Base-by-base conservation (phyloP, 2,113 vertebrate species). In the Ciconia maguari region DNA sequence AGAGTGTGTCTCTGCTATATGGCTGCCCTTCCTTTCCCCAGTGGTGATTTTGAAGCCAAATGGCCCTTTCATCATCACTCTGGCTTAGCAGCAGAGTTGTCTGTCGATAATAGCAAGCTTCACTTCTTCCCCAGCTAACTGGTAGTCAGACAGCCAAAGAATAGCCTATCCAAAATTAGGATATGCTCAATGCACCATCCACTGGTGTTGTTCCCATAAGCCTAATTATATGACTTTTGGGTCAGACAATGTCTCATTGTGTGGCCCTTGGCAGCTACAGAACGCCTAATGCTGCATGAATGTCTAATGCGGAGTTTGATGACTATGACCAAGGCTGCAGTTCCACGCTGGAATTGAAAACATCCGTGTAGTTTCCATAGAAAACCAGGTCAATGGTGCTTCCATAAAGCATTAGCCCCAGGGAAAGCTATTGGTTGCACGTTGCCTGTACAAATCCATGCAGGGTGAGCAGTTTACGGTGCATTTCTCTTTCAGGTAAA, bases 181-280 rank as follows among this genome's bases (percentile, higher is more conserved):
- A 85, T 97, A 86, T 91, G 95, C 79, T 94, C 75, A 58, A 74
- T 85, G 93, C 89, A 93, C 87, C 66, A 88, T 95, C 74, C 49
- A 0, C 93, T 93, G 75, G 71, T 96, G 94, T 38, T 85, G 94
- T 95, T 93, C 97, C 91, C 87, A 94, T 91, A 89, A 92, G 84
- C 93, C 91, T 94, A 95, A 96, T 97, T 97, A 90, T 88, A 83
- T 97, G 96, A 95, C 94, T 95, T 95, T 78, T 91, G 87, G 94
- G 91, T 96, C 93, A 85, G 94, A 95, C 95, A 96, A 92, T 95
- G 95, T 89, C 97, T 94, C 95, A 88, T 91, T 97, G 95, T 96
- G 93, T 97, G 96, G 91, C 91, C 94, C 91, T 96, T 97, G 97
- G 91, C 95, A 97, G 93, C 93, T 41, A 19, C 1, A 0, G 94